Evolutionary conservation across 1,140 invertebrate genomes (phyloP).

Genomic region (Agrypnia vestita): DNA sequence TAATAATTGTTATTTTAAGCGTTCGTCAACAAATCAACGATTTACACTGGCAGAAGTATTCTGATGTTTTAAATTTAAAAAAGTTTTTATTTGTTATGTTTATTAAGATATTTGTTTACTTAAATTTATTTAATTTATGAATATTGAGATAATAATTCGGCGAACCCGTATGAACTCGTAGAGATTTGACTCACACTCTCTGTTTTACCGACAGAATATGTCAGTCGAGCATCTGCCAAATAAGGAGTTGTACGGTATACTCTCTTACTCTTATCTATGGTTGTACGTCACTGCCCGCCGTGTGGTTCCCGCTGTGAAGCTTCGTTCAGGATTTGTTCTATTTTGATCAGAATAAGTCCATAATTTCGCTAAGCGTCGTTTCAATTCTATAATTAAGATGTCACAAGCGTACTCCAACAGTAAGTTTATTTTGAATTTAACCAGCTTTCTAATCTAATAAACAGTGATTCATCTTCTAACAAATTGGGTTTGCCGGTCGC

Average conservation of each 20-base stretch:
- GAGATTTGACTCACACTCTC: neutral
- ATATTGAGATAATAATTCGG: no score
- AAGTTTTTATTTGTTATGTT: no score
- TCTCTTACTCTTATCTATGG: neutral
- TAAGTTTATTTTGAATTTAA: slow-evolving; percentile 38
- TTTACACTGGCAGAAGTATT: no score
- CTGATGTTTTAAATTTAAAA: no score
- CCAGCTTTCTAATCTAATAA: slow-evolving; percentile 7
- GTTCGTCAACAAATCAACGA: no score
- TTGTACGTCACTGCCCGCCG: neutral
- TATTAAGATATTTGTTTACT: no score
- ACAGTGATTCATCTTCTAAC: slow-evolving; percentile 45
- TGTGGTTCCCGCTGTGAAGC: slow-evolving; percentile 10
- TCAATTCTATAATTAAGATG: slow-evolving; percentile 43
- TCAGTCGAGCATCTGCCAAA: slow-evolving; percentile 54
- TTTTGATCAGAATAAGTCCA: slow-evolving; percentile 45
- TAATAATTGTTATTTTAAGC: no score
- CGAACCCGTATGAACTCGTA: neutral
- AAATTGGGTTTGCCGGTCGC: slow-evolving; percentile 50
- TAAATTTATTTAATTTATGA: no score
- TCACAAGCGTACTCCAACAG: slow-evolving; percentile 52
- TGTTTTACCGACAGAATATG: slow-evolving; percentile 47
- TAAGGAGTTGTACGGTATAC: slow-evolving; percentile 50
- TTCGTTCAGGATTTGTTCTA: slow-evolving; percentile 41
- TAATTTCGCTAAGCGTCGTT: slow-evolving; percentile 37